Percentiles rank a stretch among this genome's conserved stretches.
These are phyloP conservation scores for Noctua janthina DNA, from an alignment of 2,888 invertebrate genomes.

Conservation along the genomic window DNA sequence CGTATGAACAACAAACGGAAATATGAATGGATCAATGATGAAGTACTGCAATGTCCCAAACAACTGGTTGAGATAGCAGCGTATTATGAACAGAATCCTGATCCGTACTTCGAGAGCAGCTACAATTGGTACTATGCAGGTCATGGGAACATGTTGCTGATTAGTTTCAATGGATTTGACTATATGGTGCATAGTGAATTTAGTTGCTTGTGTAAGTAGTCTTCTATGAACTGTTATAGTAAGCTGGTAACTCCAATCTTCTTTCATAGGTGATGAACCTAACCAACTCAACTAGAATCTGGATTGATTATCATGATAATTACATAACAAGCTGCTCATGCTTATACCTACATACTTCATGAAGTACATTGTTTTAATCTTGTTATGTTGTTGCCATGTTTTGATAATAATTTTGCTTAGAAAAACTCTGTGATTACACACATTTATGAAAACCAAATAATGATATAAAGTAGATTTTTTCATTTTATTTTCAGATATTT, in stretches of 20 bases:
- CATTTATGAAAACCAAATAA: not conserved
- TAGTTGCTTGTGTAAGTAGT: slow-evolving; percentile 82
- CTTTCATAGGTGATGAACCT: not conserved
- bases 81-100: slow-evolving; percentile 82
- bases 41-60: slow-evolving; percentile 82
- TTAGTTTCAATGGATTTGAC: slow-evolving; percentile 75
- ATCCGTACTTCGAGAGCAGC: slow-evolving; percentile 79
- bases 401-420: not conserved
- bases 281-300: not conserved
- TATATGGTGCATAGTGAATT: slow-evolving; percentile 83
- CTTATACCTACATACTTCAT: not conserved
- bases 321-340: not conserved
- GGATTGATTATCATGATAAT: not conserved
- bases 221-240: not conserved
- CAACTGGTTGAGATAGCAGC: slow-evolving; percentile 80
- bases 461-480: not conserved
- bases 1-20: slow-evolving; percentile 53
- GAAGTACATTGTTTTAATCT: not conserved
- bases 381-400: not conserved
- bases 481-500: slow-evolving; percentile 78
- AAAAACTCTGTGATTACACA: not conserved
- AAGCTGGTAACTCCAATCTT: not conserved
- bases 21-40: slow-evolving; percentile 77
- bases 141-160: slow-evolving; percentile 81
- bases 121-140: slow-evolving; percentile 89